These are phyloP conservation scores for Parascotia fuliginaria DNA, from an alignment of 2,888 invertebrate genomes.

Conservation along the genomic window DNA sequence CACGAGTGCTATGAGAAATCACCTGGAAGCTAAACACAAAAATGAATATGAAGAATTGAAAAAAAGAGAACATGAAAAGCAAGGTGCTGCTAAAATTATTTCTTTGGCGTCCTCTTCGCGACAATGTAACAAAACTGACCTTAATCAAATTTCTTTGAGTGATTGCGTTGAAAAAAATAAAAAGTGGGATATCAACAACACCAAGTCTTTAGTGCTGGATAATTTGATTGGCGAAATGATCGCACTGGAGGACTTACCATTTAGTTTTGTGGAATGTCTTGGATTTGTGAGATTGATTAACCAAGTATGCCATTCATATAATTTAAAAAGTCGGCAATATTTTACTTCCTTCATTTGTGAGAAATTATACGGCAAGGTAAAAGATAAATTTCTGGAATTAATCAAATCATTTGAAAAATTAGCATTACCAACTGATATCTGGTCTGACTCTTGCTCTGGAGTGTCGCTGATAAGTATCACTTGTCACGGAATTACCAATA, in stretches of 20 bases:
- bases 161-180: conserved; percentile 9
- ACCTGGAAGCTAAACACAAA: too few species aligned
- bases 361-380: conserved; percentile 29
- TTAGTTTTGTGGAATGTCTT: conserved; percentile 31
- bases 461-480: conserved; percentile 21
- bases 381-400: conserved; percentile 26
- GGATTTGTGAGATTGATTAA: conserved; percentile 32
- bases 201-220: conserved; percentile 14
- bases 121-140: conserved; percentile 12
- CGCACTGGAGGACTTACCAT: conserved; percentile 28
- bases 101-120: conserved; percentile 21
- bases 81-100: conserved; percentile 11
- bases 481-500: conserved; percentile 16
- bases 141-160: conserved; percentile 7
- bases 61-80: conserved; percentile 18
- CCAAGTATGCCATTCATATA: conserved; percentile 22
- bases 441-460: conserved; percentile 21
- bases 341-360: too few species aligned
- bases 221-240: conserved; percentile 25
- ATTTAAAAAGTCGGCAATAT: conserved; percentile 32
- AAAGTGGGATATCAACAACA: conserved; percentile 17
- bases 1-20: too few species aligned
- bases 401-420: conserved; percentile 33
- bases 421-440: conserved; percentile 30
- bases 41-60: conserved; percentile 4